phyloP scores from a whole-genome alignment of 2,113 vertebrate genomes.

The Tretioscincus oriximinensis region DNA sequence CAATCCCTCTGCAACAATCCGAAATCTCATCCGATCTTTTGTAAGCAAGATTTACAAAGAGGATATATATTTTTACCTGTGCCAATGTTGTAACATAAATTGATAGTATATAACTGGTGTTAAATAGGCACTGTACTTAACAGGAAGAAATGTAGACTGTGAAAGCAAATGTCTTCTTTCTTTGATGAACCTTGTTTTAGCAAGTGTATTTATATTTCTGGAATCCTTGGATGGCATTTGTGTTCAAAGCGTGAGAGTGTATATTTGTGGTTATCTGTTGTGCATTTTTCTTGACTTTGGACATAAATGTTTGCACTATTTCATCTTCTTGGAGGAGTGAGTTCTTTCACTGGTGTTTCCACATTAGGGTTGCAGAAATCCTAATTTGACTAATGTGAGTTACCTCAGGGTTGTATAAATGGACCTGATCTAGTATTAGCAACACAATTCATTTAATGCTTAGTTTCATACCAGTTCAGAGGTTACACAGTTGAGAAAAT shows the following conservation, averaged over 20 bases:
- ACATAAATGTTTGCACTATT: constrained; percentile 52
- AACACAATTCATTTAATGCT: constrained; percentile 37
- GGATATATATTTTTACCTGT: constrained; percentile 5
- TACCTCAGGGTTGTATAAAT: constrained; percentile 34
- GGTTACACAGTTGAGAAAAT: not conserved
- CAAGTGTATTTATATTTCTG: constrained; percentile 52
- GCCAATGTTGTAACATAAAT: not conserved
- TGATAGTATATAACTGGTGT: constrained; percentile 12
- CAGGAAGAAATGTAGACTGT: constrained; percentile 15
- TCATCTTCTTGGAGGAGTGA: constrained; percentile 22
- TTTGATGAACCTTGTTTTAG: constrained; percentile 34
- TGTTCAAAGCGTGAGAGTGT: constrained; percentile 30
- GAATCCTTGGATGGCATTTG: constrained; percentile 48
- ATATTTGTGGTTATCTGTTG: constrained; percentile 45
- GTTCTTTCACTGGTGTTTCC: not conserved
- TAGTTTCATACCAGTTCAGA: not conserved
- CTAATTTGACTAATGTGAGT: constrained; percentile 32
- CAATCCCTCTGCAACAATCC: too few species aligned
- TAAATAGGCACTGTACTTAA: not conserved
- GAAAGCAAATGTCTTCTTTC: constrained; percentile 16
- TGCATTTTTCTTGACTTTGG: constrained; percentile 36
- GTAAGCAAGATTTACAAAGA: not conserved
- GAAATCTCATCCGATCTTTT: not conserved
- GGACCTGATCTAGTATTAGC: constrained; percentile 44
- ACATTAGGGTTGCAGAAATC: constrained; percentile 36